A percentile compares a stretch with the other conserved stretches of the same genome.
Evolutionary conservation across 2,888 invertebrate species (phyloP).

Genomic region (Protophormia terraenovae): DNA sequence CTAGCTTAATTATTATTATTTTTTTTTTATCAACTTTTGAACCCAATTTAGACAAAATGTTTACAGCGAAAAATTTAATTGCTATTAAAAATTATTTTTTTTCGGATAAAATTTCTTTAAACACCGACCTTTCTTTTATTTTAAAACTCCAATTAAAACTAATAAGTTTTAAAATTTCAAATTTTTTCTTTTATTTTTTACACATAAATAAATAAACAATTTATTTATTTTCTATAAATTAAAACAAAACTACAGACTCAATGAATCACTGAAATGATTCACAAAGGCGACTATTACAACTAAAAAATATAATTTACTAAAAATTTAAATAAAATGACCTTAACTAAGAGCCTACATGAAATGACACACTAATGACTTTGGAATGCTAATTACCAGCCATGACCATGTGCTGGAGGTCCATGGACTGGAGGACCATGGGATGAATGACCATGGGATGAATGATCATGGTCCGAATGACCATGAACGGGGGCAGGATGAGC

Average conservation of each 20-base stretch:
- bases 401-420: background rate
- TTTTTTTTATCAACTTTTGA: too few species aligned
- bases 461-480: background rate
- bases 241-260: background rate
- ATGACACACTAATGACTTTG: conserved; percentile 44
- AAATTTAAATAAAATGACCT: conserved; percentile 33
- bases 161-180: background rate
- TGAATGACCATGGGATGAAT: conserved; percentile 18
- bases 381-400: conserved; percentile 38
- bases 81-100: too few species aligned
- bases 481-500: background rate
- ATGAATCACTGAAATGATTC: background rate
- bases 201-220: background rate
- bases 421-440: background rate
- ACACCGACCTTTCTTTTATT: background rate
- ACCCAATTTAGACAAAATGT: too few species aligned
- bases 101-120: background rate
- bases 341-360: conserved; percentile 6
- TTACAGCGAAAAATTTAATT: too few species aligned
- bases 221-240: background rate
- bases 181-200: background rate
- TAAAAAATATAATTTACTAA: conserved; percentile 50
- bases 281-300: background rate
- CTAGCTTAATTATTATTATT: too few species aligned
- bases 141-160: background rate